Base-by-base conservation (phyloP, 1,140 invertebrate genomes). In the Grapholita molesta region DNA sequence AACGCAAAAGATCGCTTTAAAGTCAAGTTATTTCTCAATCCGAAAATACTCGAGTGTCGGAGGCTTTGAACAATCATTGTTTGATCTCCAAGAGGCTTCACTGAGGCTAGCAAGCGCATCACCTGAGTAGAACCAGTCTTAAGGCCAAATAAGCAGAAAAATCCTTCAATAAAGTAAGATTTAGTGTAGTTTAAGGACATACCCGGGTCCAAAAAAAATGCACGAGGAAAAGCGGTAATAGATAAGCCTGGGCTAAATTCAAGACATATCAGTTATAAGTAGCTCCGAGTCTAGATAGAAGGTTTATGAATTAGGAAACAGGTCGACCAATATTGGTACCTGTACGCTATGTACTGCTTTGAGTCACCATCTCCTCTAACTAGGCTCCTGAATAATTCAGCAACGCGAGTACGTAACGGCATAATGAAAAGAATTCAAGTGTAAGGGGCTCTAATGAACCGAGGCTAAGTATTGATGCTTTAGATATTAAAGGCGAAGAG, bases 361-460 rank as follows among this genome's bases (percentile, higher is more conserved):
- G 53, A 57, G 23, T 24, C 24, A 1, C 53, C 53, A 24, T 24
- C 25, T 57, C 23, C 53, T 57, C 11, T 57, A 57, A 57, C 53
- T 57, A 57, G 53, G n/a, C 53, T 57, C 24, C 23, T 57, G 53
- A n/a, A 57, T 57, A n/a, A 57, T 57, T 57, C 53, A 57, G 18
- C 3, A 48, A 28, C 21, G 21, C 48, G 53, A 57, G 4, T 11
- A 11, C n/a, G 53, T 57, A 57, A 57, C 53, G 11, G 11, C 25
- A 57, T 57, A 57, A 57, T 28, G 53, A 57, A 55, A 57, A 57
- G 53, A 57, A 57, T 57, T 57, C 53, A 23, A 57, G 42, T 48
- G 42, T 48, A 9, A 48, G 18, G 42, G 4, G 18, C 42, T 21
- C 21, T 48, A 48, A 48, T 48, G 18, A 48, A n/a, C 42, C 18